Conservation (phyloP, 2,797 vertebrate species). For the Trematomus bernacchii region DNA sequence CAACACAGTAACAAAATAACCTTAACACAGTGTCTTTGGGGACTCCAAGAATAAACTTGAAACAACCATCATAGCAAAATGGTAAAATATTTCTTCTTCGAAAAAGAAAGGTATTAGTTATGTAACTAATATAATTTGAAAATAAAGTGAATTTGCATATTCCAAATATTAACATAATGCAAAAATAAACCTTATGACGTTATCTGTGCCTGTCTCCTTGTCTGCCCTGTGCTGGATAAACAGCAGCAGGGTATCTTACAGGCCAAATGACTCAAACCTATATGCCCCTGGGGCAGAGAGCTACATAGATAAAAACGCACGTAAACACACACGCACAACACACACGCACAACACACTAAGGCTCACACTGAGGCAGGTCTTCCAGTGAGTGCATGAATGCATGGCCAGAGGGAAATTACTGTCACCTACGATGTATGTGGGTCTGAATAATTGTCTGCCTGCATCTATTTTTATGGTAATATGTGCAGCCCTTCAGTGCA, state of each 20-base stretch:
- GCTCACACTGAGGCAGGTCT: background rate
- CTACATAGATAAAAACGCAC: slow-evolving; percentile 23
- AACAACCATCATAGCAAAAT: too few species aligned
- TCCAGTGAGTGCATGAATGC: slow-evolving; percentile 8
- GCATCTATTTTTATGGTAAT: slow-evolving; percentile 55
- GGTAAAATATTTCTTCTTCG: too few species aligned
- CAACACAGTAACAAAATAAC: too few species aligned
- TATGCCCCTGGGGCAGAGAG: slow-evolving; percentile 7
- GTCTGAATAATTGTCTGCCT: slow-evolving; percentile 51
- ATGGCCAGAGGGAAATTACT: slow-evolving; percentile 45
- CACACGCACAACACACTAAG: slow-evolving; percentile 2
- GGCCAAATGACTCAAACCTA: slow-evolving; percentile 49
- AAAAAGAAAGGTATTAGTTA: too few species aligned
- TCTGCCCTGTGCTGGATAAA: slow-evolving; percentile 8
- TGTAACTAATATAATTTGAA: too few species aligned
- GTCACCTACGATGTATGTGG: slow-evolving; percentile 43
- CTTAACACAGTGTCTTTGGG: too few species aligned
- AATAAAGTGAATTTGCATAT: too few species aligned
- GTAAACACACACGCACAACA: background rate
- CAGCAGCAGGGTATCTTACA: slow-evolving; percentile 2
- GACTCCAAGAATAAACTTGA: too few species aligned
- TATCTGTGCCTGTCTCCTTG: too few species aligned
- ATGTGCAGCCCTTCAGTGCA: slow-evolving; percentile 31
- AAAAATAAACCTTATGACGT: too few species aligned
- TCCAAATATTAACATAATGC: too few species aligned